Conservation (phyloP, 2,888 invertebrate species). For the Drosophila testacea region DNA sequence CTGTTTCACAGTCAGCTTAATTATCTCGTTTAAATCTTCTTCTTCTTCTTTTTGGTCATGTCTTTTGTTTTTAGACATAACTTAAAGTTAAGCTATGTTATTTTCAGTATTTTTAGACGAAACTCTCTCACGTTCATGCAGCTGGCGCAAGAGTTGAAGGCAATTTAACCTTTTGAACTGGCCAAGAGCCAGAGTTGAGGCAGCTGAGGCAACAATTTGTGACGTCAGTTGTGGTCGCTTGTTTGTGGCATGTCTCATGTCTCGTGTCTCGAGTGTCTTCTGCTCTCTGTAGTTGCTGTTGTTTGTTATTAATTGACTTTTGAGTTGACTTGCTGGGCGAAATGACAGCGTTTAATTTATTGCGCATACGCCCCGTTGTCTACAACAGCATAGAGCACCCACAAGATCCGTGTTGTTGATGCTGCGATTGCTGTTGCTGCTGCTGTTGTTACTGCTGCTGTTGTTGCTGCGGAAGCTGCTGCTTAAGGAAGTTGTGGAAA, state of each 20-base stretch:
- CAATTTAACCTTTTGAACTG: slow-evolving; percentile 77
- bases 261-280: slow-evolving; percentile 2
- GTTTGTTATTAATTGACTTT: slow-evolving; percentile 80
- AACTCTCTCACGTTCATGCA: slow-evolving; percentile 75
- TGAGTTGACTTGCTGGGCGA: slow-evolving; percentile 76
- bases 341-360: slow-evolving; percentile 78
- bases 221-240: slow-evolving; percentile 54
- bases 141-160: slow-evolving; percentile 44
- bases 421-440: slow-evolving; percentile 17
- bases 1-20: slow-evolving; percentile 23
- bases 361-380: slow-evolving; percentile 76
- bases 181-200: slow-evolving; percentile 32
- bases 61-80: slow-evolving; percentile 11
- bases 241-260: slow-evolving; percentile 37
- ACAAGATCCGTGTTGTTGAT: slow-evolving; percentile 44
- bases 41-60: neutral
- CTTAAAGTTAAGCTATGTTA: slow-evolving; percentile 11
- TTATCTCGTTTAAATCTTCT: slow-evolving; percentile 33
- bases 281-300: slow-evolving; percentile 31
- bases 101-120: slow-evolving; percentile 3
- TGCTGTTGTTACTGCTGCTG: slow-evolving; percentile 20
- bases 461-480: slow-evolving; percentile 63
- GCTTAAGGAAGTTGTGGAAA: slow-evolving; percentile 63
- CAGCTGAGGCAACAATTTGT: slow-evolving; percentile 43
- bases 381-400: slow-evolving; percentile 46